A percentile compares a stretch with the other conserved stretches of the same genome.
Evolutionary conservation across 2,113 vertebrate genomes (phyloP).

Genomic region (Bostrychus sinensis): DNA sequence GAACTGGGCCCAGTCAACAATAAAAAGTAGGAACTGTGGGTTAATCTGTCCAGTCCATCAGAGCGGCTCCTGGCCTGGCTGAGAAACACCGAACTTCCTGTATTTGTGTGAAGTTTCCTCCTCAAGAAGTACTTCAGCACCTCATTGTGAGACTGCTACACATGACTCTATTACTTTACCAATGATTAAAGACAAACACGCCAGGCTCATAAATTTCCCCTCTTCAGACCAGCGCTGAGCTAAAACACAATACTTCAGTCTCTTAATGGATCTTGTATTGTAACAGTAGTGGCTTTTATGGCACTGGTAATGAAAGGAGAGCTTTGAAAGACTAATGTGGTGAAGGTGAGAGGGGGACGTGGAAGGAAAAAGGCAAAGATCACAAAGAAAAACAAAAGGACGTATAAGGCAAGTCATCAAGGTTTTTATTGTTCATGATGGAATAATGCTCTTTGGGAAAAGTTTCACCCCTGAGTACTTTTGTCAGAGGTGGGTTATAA

Average conservation of each 20-base stretch:
- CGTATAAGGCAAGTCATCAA: slow-evolving; percentile 30
- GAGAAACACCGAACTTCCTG: slow-evolving; percentile 81
- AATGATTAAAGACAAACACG: slow-evolving; percentile 67
- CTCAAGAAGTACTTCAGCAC: slow-evolving; percentile 74
- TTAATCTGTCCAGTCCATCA: slow-evolving; percentile 76
- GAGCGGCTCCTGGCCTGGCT: slow-evolving; percentile 62
- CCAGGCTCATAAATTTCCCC: slow-evolving; percentile 53
- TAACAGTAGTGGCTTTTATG: slow-evolving; percentile 5
- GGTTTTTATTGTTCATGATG: too few species aligned
- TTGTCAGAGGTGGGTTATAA: too few species aligned
- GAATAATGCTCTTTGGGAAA: too few species aligned
- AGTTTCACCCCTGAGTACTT: too few species aligned
- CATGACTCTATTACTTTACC: slow-evolving; percentile 67
- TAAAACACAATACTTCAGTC: slow-evolving; percentile 27
- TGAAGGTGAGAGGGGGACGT: slow-evolving; percentile 50
- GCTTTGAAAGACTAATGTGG: slow-evolving; percentile 41
- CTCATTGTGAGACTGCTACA: slow-evolving; percentile 76
- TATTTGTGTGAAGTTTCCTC: slow-evolving; percentile 84
- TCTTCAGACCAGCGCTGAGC: slow-evolving; percentile 9
- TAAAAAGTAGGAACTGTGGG: slow-evolving; percentile 55
- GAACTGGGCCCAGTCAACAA: slow-evolving; percentile 39
- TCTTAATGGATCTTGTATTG: slow-evolving; percentile 19
- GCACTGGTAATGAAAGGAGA: slow-evolving; percentile 8
- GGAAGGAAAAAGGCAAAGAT: slow-evolving; percentile 51
- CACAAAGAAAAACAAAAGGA: slow-evolving; percentile 40